Conservation (phyloP, 2,797 vertebrate species). For the Dryobates pubescens region DNA sequence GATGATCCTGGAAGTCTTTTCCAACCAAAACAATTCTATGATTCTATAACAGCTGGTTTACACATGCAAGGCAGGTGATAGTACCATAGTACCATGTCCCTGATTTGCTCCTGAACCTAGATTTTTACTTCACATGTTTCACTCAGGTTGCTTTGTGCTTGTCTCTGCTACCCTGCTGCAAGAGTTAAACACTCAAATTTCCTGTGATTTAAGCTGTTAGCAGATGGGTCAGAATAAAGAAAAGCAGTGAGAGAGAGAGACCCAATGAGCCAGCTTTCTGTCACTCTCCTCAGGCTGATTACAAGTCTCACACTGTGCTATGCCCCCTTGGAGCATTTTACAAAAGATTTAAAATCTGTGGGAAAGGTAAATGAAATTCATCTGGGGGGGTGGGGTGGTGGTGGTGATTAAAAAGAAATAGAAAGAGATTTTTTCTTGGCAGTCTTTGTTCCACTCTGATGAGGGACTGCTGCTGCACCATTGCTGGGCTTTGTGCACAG, state of each 20-base stretch:
- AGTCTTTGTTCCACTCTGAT: conserved; percentile 55
- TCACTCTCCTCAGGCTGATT: conserved; percentile 65
- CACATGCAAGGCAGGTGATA: background rate
- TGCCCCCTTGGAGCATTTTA: conserved; percentile 43
- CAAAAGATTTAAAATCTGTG: conserved; percentile 55
- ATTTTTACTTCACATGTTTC: conserved; percentile 33
- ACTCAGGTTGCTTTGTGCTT: conserved; percentile 7
- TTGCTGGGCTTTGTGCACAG: conserved; percentile 23
- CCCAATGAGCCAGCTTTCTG: conserved; percentile 66
- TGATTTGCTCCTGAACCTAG: background rate
- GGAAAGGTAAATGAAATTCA: conserved; percentile 49
- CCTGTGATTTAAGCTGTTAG: conserved; percentile 62
- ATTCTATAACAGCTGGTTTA: background rate
- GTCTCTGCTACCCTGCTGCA: conserved; percentile 46
- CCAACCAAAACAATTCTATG: no score
- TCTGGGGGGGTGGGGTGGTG: background rate
- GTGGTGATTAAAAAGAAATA: background rate
- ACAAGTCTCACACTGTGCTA: conserved; percentile 45
- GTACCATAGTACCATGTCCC: background rate
- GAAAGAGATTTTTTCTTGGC: background rate
- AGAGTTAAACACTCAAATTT: conserved; percentile 56
- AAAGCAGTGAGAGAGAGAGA: conserved; percentile 27
- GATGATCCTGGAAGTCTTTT: no score
- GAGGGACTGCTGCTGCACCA: conserved; percentile 25
- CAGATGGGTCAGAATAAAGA: conserved; percentile 63